A percentile compares a stretch with the other conserved stretches of the same genome.
Conservation (phyloP, 2,888 invertebrate species). For the Drosophila cracens region DNA sequence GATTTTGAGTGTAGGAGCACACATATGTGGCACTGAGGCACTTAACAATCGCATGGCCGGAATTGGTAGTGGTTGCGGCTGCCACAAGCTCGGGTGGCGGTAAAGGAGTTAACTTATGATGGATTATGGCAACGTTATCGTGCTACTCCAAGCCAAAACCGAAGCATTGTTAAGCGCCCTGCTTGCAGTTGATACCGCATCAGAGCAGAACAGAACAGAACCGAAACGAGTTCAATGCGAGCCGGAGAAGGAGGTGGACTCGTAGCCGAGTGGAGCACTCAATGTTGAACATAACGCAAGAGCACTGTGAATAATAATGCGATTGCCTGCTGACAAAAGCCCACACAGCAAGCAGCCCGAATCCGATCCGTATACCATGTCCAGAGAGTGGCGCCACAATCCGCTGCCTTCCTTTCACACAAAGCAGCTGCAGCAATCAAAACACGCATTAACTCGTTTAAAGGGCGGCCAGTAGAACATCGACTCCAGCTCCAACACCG, state of each 20-base stretch:
- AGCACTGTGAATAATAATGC: slow-evolving; percentile 69
- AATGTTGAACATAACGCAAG: slow-evolving; percentile 59
- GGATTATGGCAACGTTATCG: slow-evolving; percentile 72
- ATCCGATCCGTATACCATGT: background rate
- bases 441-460: slow-evolving; percentile 58
- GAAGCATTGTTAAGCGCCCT: slow-evolving; percentile 41
- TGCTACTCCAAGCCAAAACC: slow-evolving; percentile 29
- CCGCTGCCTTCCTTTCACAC: slow-evolving; percentile 2
- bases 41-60: slow-evolving; percentile 45
- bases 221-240: background rate
- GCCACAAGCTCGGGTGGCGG: slow-evolving; percentile 6
- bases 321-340: slow-evolving; percentile 63
- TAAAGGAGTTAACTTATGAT: slow-evolving; percentile 74
- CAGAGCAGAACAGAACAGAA: background rate
- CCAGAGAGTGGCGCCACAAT: background rate
- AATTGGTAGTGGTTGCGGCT: slow-evolving; percentile 10
- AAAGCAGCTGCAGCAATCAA: slow-evolving; percentile 46
- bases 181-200: slow-evolving; percentile 45
- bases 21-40: slow-evolving; percentile 2
- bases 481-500: background rate
- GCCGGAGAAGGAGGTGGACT: background rate
- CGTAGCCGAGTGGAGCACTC: slow-evolving; percentile 27
- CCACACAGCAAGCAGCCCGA: slow-evolving; percentile 18
- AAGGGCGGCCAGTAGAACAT: slow-evolving; percentile 20
- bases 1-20: slow-evolving; percentile 1